Evolutionary conservation across 1,140 invertebrate genomes (phyloP).

Genomic region (Dinoponera quadriceps): DNA sequence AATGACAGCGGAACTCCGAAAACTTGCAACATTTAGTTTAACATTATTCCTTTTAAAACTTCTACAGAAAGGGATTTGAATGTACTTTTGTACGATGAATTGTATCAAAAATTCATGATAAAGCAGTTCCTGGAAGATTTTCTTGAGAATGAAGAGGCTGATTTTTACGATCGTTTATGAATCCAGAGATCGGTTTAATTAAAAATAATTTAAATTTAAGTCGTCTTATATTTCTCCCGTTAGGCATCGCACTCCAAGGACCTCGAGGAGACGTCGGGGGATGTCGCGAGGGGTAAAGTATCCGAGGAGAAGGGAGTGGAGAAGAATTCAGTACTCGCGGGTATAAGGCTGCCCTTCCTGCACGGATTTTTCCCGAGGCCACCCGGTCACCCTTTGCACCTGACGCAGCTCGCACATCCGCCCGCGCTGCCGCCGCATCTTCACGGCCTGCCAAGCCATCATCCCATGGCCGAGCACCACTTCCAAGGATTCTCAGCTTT

Average conservation of each 20-base stretch:
- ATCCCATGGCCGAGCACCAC: slow-evolving; percentile 74
- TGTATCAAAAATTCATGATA: no score
- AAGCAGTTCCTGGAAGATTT: neutral
- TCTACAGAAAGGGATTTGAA: no score
- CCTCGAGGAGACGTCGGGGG: slow-evolving; percentile 23
- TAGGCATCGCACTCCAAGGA: slow-evolving; percentile 37
- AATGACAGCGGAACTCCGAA: no score
- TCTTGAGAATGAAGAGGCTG: neutral
- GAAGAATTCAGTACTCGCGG: slow-evolving; percentile 30
- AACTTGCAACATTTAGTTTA: neutral
- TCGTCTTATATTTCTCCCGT: neutral
- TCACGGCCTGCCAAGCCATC: slow-evolving; percentile 66
- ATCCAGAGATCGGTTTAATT: no score
- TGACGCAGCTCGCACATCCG: slow-evolving; percentile 72
- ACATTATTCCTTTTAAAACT: neutral
- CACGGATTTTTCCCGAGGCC: slow-evolving; percentile 71
- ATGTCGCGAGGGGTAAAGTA: slow-evolving; percentile 6
- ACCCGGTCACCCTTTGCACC: slow-evolving; percentile 67
- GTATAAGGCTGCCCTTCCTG: slow-evolving; percentile 69
- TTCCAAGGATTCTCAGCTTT: slow-evolving; percentile 82
- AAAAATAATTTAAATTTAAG: neutral
- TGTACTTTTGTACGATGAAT: no score
- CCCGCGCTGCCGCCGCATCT: slow-evolving; percentile 70
- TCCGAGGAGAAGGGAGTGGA: slow-evolving; percentile 52
- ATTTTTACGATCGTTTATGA: neutral